phyloP scores from a whole-genome alignment of 2,113 vertebrate genomes.

The Rutilus rutilus region DNA sequence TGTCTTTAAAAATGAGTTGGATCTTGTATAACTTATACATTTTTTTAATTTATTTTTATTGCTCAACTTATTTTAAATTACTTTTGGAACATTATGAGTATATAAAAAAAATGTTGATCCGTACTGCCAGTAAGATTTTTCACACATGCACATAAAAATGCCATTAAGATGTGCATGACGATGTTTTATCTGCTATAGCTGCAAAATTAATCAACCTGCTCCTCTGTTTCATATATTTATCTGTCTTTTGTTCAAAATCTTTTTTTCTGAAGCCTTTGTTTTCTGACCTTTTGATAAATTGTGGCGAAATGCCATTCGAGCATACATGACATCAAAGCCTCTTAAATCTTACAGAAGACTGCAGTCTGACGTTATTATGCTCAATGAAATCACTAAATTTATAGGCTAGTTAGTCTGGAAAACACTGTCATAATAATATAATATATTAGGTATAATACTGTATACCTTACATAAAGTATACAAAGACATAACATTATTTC shows the following conservation, averaged over 20 bases:
- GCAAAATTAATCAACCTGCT: conserved; percentile 9
- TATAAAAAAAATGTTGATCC: conserved; percentile 10
- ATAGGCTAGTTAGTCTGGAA: conserved; percentile 13
- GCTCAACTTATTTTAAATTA: background rate
- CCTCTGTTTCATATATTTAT: conserved; percentile 24
- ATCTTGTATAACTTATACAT: no score
- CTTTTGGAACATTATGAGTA: background rate
- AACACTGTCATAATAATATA: background rate
- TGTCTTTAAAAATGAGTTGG: no score
- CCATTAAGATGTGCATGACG: background rate
- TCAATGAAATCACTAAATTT: conserved; percentile 49
- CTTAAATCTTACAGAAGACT: conserved; percentile 27
- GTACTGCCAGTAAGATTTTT: background rate
- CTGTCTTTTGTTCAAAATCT: conserved; percentile 15
- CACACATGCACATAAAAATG: background rate
- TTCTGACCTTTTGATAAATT: conserved; percentile 42
- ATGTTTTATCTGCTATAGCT: conserved; percentile 21
- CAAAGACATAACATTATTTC: background rate
- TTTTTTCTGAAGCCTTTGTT: conserved; percentile 5
- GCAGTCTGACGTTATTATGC: conserved; percentile 67
- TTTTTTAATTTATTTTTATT: no score
- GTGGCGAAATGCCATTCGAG: conserved; percentile 24
- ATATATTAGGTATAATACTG: background rate
- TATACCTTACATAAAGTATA: background rate
- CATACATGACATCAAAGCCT: conserved; percentile 29